Evolutionary conservation across 2,888 invertebrate genomes (phyloP).

Genomic region (Torymus auratus): DNA sequence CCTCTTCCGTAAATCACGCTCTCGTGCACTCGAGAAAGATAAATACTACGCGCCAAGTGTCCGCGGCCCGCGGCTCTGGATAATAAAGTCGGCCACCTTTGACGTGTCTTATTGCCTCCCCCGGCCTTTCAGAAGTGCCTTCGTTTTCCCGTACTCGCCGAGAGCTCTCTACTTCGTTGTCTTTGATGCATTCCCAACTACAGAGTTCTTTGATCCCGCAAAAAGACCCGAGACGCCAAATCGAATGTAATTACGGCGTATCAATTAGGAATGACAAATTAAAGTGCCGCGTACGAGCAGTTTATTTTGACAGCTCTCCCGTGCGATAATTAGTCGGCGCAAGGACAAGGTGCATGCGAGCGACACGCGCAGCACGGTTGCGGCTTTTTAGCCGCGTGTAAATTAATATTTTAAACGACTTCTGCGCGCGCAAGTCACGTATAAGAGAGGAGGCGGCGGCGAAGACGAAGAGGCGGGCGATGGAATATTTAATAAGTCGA

Average conservation of each 20-base stretch:
- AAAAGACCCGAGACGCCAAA: too few species aligned
- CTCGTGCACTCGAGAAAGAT: constrained; percentile 34
- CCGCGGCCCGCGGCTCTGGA: constrained; percentile 2
- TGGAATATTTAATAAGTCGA: constrained; percentile 49
- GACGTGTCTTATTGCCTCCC: constrained; percentile 8
- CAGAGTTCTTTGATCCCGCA: too few species aligned
- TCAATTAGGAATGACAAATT: too few species aligned
- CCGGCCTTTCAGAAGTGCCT: too few species aligned
- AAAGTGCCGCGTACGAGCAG: too few species aligned
- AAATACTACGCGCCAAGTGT: constrained; percentile 46
- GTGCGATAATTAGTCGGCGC: too few species aligned
- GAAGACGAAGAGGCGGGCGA: background rate
- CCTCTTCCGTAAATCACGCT: constrained; percentile 48
- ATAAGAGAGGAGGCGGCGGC: background rate
- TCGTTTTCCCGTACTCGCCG: too few species aligned
- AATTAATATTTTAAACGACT: constrained; percentile 37
- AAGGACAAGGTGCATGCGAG: too few species aligned
- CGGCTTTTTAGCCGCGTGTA: constrained; percentile 13
- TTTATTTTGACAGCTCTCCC: constrained; percentile 1
- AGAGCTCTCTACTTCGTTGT: too few species aligned
- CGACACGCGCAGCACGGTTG: background rate
- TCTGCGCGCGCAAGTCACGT: constrained; percentile 14
- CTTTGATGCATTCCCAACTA: too few species aligned
- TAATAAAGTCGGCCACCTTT: constrained; percentile 35
- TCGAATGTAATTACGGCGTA: too few species aligned